A percentile compares a stretch with the other conserved stretches of the same genome.
Conservation (phyloP, 2,113 vertebrate species). For the Sus scrofa region DNA sequence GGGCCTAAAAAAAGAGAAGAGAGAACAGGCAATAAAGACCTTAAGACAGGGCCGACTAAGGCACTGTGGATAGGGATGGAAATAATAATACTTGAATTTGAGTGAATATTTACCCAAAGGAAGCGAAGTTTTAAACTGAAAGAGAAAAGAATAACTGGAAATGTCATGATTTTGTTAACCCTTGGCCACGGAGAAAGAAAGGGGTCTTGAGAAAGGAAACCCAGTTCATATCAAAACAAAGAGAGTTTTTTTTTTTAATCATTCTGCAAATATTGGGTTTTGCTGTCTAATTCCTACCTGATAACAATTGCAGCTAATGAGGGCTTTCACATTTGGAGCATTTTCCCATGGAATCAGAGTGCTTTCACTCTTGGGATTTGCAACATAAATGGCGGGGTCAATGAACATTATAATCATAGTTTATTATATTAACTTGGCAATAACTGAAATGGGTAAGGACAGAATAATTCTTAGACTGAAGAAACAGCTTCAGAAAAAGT, state of each 20-base stretch:
- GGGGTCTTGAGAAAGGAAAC: conserved; percentile 52
- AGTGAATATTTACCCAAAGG: conserved; percentile 31
- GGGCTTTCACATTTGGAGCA: background rate
- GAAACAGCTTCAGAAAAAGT: background rate
- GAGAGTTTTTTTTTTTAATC: background rate
- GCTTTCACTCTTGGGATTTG: background rate
- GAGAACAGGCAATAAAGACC: background rate
- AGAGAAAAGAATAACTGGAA: conserved; percentile 68
- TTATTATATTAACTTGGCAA: background rate
- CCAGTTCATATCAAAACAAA: conserved; percentile 42
- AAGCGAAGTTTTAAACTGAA: conserved; percentile 54
- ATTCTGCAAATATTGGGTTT: background rate
- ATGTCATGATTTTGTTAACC: conserved; percentile 62
- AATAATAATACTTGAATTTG: conserved; percentile 22
- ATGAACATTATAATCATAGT: background rate
- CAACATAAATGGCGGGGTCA: background rate
- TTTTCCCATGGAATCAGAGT: background rate
- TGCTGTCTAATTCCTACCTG: background rate
- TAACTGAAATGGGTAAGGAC: background rate
- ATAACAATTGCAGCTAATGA: background rate
- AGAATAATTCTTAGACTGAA: background rate
- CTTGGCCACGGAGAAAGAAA: background rate
- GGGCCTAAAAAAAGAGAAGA: too few species aligned
- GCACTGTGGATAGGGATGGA: background rate
- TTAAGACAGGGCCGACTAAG: background rate